A percentile compares a stretch with the other conserved stretches of the same genome.
phyloP scores from a whole-genome alignment of 2,888 invertebrate species.

The Dromius quadrimaculatus region DNA sequence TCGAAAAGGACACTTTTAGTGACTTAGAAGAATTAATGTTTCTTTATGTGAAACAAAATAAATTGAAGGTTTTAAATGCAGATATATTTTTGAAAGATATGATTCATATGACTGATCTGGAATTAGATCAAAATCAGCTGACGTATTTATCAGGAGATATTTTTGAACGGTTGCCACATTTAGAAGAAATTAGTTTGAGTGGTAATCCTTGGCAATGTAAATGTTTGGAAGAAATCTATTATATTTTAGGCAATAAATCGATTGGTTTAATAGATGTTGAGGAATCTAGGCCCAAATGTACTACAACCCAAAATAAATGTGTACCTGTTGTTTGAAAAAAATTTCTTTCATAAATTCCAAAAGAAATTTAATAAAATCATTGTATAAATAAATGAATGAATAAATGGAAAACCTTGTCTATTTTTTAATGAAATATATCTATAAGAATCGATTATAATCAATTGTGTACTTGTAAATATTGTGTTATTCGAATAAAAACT shows the following conservation, averaged over 20 bases:
- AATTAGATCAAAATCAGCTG: constrained; percentile 38
- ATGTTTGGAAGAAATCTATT: constrained; percentile 46
- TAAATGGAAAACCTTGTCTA: too few relatives aligned
- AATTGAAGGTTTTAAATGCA: constrained; percentile 15
- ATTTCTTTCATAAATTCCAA: too few relatives aligned
- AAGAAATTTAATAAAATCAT: too few relatives aligned
- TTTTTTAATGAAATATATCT: too few relatives aligned
- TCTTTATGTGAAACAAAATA: constrained; percentile 51
- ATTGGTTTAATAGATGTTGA: constrained; percentile 3
- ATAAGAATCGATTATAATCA: too few relatives aligned
- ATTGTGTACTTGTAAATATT: too few relatives aligned
- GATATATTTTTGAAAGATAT: constrained; percentile 35
- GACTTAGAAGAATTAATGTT: constrained; percentile 42
- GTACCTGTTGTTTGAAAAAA: too few relatives aligned
- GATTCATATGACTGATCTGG: constrained; percentile 39
- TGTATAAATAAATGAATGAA: too few relatives aligned
- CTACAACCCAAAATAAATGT: too few relatives aligned
- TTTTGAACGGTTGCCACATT: constrained; percentile 38
- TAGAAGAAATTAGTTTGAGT: constrained; percentile 52
- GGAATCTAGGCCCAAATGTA: constrained; percentile 3
- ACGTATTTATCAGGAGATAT: constrained; percentile 46
- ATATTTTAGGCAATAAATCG: constrained; percentile 10
- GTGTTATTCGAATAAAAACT: too few relatives aligned
- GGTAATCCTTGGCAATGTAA: constrained; percentile 55
- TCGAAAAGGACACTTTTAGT: constrained; percentile 44